A percentile compares a stretch with the other conserved stretches of the same genome.
phyloP scores from a whole-genome alignment of 2,888 invertebrate genomes.

The Craniophora ligustri region DNA sequence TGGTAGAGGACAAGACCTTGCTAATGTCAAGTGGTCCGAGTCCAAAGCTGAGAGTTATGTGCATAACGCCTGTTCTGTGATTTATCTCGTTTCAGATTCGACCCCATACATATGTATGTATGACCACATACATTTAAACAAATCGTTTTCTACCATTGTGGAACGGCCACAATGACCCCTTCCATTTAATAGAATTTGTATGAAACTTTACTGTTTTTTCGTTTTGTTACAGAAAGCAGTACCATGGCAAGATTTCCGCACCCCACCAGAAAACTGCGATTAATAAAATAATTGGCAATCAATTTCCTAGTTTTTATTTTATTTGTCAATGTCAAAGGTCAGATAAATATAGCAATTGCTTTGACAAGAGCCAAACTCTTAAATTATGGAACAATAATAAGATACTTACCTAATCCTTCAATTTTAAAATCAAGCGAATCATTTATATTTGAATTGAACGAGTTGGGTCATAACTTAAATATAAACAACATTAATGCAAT shows the following conservation, averaged over 20 bases:
- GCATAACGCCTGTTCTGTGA: slow-evolving; percentile 81
- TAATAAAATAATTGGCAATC: background rate
- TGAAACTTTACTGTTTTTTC: slow-evolving; percentile 60
- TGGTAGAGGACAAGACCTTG: slow-evolving; percentile 71
- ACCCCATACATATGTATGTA: slow-evolving; percentile 70
- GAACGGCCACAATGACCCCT: slow-evolving; percentile 53
- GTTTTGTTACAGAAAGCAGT: slow-evolving; percentile 57
- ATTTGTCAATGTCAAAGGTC: too few relatives aligned
- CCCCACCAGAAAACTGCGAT: background rate
- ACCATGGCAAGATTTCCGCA: background rate
- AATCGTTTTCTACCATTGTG: slow-evolving; percentile 66
- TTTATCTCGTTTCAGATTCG: slow-evolving; percentile 78
- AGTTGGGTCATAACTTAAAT: too few relatives aligned
- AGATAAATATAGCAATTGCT: too few relatives aligned
- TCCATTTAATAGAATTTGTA: slow-evolving; percentile 63
- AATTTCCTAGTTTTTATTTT: background rate
- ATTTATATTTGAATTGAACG: too few relatives aligned
- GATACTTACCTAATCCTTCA: too few relatives aligned
- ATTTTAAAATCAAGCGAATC: too few relatives aligned
- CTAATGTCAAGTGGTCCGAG: slow-evolving; percentile 81
- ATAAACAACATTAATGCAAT: too few relatives aligned
- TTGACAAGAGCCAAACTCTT: too few relatives aligned
- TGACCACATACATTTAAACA: slow-evolving; percentile 73
- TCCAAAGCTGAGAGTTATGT: slow-evolving; percentile 78
- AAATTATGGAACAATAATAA: too few relatives aligned